Evolutionary conservation across 2,888 invertebrate genomes (phyloP), one percentile per base, ranked within the genome.

Genomic region (Ischnus inquisitorius): DNA sequence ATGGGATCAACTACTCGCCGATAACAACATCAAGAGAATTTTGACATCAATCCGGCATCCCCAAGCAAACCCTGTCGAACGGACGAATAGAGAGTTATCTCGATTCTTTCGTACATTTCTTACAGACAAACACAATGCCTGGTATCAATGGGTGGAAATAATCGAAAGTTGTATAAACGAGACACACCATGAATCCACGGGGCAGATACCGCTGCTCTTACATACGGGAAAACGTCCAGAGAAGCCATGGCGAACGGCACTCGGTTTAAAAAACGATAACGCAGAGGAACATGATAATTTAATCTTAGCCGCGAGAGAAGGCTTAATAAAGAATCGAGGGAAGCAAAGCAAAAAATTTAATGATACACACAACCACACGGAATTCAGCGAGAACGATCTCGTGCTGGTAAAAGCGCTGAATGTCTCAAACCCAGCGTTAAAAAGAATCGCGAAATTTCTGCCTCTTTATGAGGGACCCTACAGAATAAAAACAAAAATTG

Each of bases 51-150:
- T 85, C 0, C 41, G 83, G 5, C 83, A 85, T 14, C 85, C 81
- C 0, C 83, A 85, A 12, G 78, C 64, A 0, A 85, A 85, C n/a
- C 68, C 77, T 2, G 83, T 82, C 0, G 83, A 85, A 48, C 54
- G 79, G 2, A 76, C 77, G 0, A 85, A 85, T 10, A 8, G 82
- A 2, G 64, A 68, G 19, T 0, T 83, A 16, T 71, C 79, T 3
- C 16, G 64, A 39, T 65, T 48, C n/a, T 48, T 48, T 8, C 16
- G 80, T 14, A 67, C 80, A 3, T 74, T 67, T 0, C 43, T n/a
- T 10, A 48, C 65, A 1, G 78, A 77, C 0, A n/a, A 34, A 12
- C 85, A 80, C 39, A 75, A 72, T 0, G 25, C 12, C 3, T 84
- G 82, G 79, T 65, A 71, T 6, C 43, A 71, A 46, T 39, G 67